Percentiles rank a stretch among this genome's conserved stretches.
phyloP scores from a whole-genome alignment of 2,888 invertebrate genomes.

The Agonopterix alstromeriana region DNA sequence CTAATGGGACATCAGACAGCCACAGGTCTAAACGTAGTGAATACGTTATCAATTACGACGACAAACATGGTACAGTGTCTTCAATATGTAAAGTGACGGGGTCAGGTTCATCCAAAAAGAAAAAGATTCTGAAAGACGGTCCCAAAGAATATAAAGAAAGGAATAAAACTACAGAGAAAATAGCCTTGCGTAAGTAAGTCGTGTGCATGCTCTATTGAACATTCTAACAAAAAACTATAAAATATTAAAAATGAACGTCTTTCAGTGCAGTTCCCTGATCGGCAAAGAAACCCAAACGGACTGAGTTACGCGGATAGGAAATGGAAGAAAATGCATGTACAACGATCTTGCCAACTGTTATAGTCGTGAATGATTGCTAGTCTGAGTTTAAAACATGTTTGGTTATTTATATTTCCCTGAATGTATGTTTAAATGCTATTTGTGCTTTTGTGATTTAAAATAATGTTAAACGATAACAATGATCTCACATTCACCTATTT shows the following conservation, averaged over 20 bases:
- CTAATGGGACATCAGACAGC: slow-evolving; percentile 20
- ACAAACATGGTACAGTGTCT: slow-evolving; percentile 67
- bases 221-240: slow-evolving; percentile 39
- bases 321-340: slow-evolving; percentile 46
- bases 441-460: slow-evolving; percentile 8
- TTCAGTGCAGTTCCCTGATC: slow-evolving; percentile 67
- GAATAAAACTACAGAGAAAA: slow-evolving; percentile 47
- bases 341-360: slow-evolving; percentile 65
- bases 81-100: slow-evolving; percentile 58
- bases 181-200: slow-evolving; percentile 66
- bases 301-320: slow-evolving; percentile 41
- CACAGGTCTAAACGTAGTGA: slow-evolving; percentile 42
- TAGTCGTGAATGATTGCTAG: slow-evolving; percentile 32
- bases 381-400: slow-evolving; percentile 11
- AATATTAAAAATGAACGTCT: slow-evolving; percentile 55
- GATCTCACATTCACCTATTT: slow-evolving; percentile 54
- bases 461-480: slow-evolving; percentile 36
- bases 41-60: slow-evolving; percentile 67
- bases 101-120: slow-evolving; percentile 38
- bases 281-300: slow-evolving; percentile 42
- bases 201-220: slow-evolving; percentile 48
- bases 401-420: not conserved
- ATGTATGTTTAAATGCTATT: slow-evolving; percentile 10
- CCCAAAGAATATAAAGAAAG: slow-evolving; percentile 36
- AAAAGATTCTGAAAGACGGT: slow-evolving; percentile 37